Percentiles rank a stretch among this genome's conserved stretches.
These are phyloP conservation scores for Stomorhina lunata DNA, from an alignment of 2,888 invertebrate species.

Conservation along the genomic window DNA sequence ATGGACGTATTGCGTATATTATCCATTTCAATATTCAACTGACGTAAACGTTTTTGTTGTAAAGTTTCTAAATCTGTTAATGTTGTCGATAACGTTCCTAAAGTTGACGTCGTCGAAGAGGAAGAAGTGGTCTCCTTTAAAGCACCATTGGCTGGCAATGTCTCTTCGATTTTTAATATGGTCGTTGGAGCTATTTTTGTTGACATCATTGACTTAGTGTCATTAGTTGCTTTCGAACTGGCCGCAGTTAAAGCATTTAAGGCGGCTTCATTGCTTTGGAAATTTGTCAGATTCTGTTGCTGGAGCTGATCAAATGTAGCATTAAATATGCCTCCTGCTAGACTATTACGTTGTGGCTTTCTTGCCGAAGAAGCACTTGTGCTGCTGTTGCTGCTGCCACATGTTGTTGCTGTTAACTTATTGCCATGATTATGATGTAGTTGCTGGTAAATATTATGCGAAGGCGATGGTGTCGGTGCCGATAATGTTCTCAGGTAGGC, in stretches of 20 bases:
- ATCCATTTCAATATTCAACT: constrained; percentile 76
- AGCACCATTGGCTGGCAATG: constrained; percentile 36
- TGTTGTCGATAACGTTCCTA: constrained; percentile 60
- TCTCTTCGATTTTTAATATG: constrained; percentile 78
- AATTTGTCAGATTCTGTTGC: constrained; percentile 74
- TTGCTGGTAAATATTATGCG: constrained; percentile 63
- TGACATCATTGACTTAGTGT: constrained; percentile 62
- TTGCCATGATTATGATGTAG: constrained; percentile 63
- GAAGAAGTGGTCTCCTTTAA: constrained; percentile 14
- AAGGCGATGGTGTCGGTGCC: constrained; percentile 73
- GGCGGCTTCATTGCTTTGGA: constrained; percentile 70
- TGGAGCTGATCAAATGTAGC: constrained; percentile 61
- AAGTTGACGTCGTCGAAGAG: background rate
- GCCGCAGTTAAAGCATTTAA: constrained; percentile 44
- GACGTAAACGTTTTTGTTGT: constrained; percentile 75
- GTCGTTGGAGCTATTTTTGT: constrained; percentile 66
- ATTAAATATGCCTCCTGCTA: constrained; percentile 68
- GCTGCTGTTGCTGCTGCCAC: constrained; percentile 59
- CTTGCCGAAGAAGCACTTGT: constrained; percentile 64
- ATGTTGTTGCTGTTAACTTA: constrained; percentile 45
- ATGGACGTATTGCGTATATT: constrained; percentile 72
- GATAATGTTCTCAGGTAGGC: constrained; percentile 77
- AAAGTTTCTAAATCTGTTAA: constrained; percentile 71
- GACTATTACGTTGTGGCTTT: constrained; percentile 68
- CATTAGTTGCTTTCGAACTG: constrained; percentile 47